phyloP scores from a whole-genome alignment of 1,140 invertebrate species.

The Calliopsis andreniformis region DNA sequence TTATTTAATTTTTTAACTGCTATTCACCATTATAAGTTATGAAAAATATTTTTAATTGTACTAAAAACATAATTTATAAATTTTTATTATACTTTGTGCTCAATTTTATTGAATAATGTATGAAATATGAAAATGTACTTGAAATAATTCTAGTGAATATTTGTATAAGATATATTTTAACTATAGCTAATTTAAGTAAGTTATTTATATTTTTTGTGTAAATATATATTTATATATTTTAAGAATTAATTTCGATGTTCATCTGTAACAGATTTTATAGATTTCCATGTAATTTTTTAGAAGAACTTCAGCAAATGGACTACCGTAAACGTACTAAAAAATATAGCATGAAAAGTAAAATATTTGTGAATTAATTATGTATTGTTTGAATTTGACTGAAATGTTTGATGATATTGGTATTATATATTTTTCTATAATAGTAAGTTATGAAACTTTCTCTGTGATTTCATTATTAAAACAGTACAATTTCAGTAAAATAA shows the following conservation, averaged over 20 bases:
- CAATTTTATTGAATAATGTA: constrained; percentile 17
- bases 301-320: not conserved
- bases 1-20: not conserved
- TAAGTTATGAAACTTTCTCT: constrained; percentile 33
- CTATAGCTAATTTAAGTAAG: constrained; percentile 37
- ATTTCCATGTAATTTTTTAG: constrained; percentile 11
- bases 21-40: not conserved
- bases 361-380: not conserved
- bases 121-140: constrained; percentile 8
- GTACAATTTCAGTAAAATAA: constrained; percentile 20
- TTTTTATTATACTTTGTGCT: constrained; percentile 3
- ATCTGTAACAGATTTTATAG: constrained; percentile 25
- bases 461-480: constrained; percentile 32
- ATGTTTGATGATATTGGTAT: constrained; percentile 22
- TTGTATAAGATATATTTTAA: constrained; percentile 42
- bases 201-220: constrained; percentile 52
- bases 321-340: not conserved
- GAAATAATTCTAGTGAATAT: constrained; percentile 16
- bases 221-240: constrained; percentile 52
- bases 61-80: not conserved
- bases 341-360: not conserved
- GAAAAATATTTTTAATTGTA: not conserved
- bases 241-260: constrained; percentile 39
- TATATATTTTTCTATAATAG: constrained; percentile 33
- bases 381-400: constrained; percentile 21